phyloP scores from a whole-genome alignment of 2,113 vertebrate genomes.

The Callopanchax toddi region DNA sequence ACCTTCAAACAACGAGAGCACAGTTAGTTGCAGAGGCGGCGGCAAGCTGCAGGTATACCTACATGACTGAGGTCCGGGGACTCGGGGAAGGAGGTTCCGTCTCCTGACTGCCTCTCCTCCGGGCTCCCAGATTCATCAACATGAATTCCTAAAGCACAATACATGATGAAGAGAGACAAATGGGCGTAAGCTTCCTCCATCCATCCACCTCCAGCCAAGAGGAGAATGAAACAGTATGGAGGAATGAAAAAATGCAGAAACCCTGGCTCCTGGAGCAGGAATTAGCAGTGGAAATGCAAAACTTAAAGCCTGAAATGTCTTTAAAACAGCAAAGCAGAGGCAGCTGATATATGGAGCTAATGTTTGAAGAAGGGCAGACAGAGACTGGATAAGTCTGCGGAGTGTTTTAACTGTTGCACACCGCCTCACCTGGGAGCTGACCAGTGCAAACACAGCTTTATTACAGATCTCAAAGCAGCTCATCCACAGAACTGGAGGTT shows the following conservation, averaged over 20 bases:
- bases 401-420: slow-evolving; percentile 1
- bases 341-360: slow-evolving; percentile 33
- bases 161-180: slow-evolving; percentile 64
- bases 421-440: slow-evolving; percentile 24
- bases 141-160: slow-evolving; percentile 82
- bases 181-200: slow-evolving; percentile 30
- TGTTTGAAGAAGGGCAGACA: slow-evolving; percentile 8
- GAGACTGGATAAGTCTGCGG: slow-evolving; percentile 1
- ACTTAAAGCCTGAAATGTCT: slow-evolving; percentile 22
- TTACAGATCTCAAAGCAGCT: slow-evolving; percentile 14
- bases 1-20: slow-evolving; percentile 64
- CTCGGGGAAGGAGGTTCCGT: slow-evolving; percentile 96
- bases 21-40: slow-evolving; percentile 30
- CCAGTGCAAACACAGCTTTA: slow-evolving; percentile 18
- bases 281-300: slow-evolving; percentile 25
- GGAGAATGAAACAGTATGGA: slow-evolving; percentile 44
- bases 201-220: slow-evolving; percentile 33
- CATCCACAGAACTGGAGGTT: neutral
- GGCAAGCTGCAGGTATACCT: slow-evolving; percentile 70
- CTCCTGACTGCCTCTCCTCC: slow-evolving; percentile 95
- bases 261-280: slow-evolving; percentile 25
- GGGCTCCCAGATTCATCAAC: slow-evolving; percentile 85
- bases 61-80: slow-evolving; percentile 96
- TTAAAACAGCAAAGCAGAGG: slow-evolving; percentile 13
- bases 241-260: slow-evolving; percentile 18